Evolutionary conservation across 2,113 vertebrate species (phyloP).

Genomic region (Telmatochromis sp.): DNA sequence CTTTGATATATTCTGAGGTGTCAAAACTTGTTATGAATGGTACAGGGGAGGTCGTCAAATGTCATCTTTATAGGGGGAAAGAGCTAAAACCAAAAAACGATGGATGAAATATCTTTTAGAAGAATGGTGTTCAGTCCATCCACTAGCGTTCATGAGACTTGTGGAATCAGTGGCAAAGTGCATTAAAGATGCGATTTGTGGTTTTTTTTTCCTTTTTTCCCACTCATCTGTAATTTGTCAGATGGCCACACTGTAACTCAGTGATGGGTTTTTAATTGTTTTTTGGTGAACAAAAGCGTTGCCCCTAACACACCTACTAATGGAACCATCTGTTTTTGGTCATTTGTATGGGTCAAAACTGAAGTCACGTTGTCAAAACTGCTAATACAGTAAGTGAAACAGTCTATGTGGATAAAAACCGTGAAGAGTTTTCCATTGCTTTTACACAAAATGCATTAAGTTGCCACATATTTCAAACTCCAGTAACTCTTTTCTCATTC

Average conservation of each 20-base stretch:
- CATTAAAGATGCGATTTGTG: neutral
- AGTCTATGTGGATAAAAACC: neutral
- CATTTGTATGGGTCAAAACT: neutral
- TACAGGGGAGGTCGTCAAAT: neutral
- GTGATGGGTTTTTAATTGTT: neutral
- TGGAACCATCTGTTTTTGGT: neutral
- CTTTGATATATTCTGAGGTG: neutral
- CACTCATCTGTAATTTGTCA: neutral
- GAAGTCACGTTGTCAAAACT: neutral
- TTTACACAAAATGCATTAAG: neutral
- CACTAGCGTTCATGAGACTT: neutral
- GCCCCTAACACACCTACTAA: neutral
- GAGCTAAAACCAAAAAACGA: neutral
- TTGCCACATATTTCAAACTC: neutral
- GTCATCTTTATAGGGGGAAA: neutral
- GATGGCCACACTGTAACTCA: neutral
- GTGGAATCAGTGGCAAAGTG: neutral
- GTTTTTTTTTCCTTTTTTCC: neutral
- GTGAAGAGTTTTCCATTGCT: neutral
- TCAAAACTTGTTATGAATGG: neutral
- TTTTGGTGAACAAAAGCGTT: neutral
- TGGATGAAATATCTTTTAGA: neutral
- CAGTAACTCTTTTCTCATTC: neutral
- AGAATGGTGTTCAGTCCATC: neutral
- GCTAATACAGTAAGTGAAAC: neutral